Evolutionary conservation across 1,140 invertebrate species (phyloP).

Genomic region (Vanessa tameamea): DNA sequence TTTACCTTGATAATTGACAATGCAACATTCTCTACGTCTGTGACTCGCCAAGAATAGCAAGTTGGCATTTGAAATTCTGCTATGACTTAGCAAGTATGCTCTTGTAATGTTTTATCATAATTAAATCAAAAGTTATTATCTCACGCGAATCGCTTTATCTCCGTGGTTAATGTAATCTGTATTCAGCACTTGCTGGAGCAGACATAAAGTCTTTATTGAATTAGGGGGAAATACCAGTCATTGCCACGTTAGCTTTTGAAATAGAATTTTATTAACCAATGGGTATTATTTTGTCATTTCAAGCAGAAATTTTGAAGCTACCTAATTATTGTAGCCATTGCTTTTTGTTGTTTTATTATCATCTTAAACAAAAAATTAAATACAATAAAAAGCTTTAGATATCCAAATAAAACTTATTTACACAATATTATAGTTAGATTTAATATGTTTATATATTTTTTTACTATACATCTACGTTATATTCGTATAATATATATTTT

Average conservation of each 20-base stretch:
- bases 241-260: constrained; percentile 11
- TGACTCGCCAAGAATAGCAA: background rate
- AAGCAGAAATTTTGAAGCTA: background rate
- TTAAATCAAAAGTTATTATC: constrained; percentile 25
- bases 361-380: background rate
- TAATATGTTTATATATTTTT: too few relatives aligned
- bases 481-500: too few relatives aligned
- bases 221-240: constrained; percentile 18
- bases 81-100: constrained; percentile 18
- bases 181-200: constrained; percentile 13
- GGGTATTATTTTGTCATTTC: background rate
- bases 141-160: constrained; percentile 12
- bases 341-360: background rate
- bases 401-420: too few relatives aligned
- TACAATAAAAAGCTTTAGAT: too few relatives aligned
- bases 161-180: constrained; percentile 17
- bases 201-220: constrained; percentile 23
- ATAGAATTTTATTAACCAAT: constrained; percentile 17
- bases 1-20: background rate
- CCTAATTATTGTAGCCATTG: background rate
- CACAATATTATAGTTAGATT: too few relatives aligned
- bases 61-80: background rate
- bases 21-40: background rate
- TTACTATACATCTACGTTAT: too few relatives aligned
- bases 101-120: constrained; percentile 26